Evolutionary conservation across 1,140 invertebrate genomes (phyloP), one percentile per base, ranked within the genome.

Genomic region (Drosophila hydei): DNA sequence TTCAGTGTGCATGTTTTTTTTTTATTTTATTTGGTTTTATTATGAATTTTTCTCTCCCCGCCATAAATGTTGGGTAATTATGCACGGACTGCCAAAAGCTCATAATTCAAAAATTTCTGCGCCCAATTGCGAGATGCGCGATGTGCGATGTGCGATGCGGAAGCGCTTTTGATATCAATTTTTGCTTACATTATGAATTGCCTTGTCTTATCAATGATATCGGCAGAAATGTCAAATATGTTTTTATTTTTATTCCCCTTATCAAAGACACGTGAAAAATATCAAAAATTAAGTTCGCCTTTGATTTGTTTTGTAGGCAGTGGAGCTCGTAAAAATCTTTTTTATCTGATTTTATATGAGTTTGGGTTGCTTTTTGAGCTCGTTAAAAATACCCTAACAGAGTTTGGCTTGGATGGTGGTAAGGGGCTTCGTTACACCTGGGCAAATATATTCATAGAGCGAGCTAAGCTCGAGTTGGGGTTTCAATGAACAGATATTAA

Each of bases 81-180:
- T 85, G 80, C 80, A 85, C 65, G 74, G 77, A 60, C 42, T 55
- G 68, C 71, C 59, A 69, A 77, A 87, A 87, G 68, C 77, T 62
- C 77, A 87, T 87, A 87, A 78, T 69, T 85, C 80, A 85, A 81
- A 85, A 88, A 85, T 77, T 80, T 85, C 50, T 77, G 77, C 61
- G 80, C 80, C 80, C 76, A 77, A 71, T 75, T 70, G 71, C 69
- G 69, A 80, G 69, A 85, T 80, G 9, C 36, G 36, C n/a, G 36
- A 38, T 42, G n/a, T 14, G 30, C 6, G 30, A 33, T 33, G 30
- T 33, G 70, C 87, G 69, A 85, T 81, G 81, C 80, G 80, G 80
- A 85, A 85, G 80, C 77, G 70, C 74, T 81, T 80, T 76, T 65
- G 69, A n/a, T n/a, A n/a, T n/a, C n/a, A n/a, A n/a, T 64, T 84